These are phyloP conservation scores for Takifugu rubripes DNA, from an alignment of 2,797 vertebrate species.

Conservation along the genomic window DNA sequence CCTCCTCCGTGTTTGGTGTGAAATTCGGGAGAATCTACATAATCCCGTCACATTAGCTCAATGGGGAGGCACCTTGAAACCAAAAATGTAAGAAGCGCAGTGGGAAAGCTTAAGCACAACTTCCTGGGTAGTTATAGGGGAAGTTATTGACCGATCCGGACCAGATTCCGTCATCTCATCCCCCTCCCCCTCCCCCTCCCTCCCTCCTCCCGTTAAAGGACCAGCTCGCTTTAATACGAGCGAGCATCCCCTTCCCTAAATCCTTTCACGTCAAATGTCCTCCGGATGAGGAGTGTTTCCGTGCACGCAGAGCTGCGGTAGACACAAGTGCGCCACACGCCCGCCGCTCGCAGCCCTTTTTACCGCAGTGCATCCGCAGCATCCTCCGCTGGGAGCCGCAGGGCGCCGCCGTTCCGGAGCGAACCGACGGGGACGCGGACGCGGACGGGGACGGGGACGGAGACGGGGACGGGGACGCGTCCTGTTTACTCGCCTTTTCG, in stretches of 20 bases:
- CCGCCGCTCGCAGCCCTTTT: conserved; percentile 15
- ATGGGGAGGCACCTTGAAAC: fast-evolving
- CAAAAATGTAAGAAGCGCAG: fast-evolving
- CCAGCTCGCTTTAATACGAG: conserved; percentile 1
- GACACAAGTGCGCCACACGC: not conserved
- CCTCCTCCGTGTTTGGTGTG: conserved; percentile 21
- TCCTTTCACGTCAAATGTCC: not conserved
- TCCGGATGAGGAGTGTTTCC: not conserved
- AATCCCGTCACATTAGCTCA: not conserved
- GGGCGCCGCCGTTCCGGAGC: conserved; percentile 45
- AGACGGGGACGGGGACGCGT: too few relatives aligned
- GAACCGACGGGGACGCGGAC: not conserved
- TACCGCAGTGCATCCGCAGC: conserved; percentile 74
- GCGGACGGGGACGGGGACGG: too few relatives aligned
- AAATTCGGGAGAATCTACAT: not conserved
- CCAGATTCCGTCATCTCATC: not conserved
- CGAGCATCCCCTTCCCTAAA: not conserved
- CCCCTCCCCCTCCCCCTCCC: conserved; percentile 5
- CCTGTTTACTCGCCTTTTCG: not conserved
- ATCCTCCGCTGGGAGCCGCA: conserved; percentile 28
- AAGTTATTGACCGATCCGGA: not conserved
- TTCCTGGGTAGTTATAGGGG: not conserved
- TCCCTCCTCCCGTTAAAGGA: conserved; percentile 44
- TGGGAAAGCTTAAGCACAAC: not conserved
- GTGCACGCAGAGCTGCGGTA: not conserved